Conservation (phyloP, 2,797 vertebrate species). For the Echeneis naucrates region DNA sequence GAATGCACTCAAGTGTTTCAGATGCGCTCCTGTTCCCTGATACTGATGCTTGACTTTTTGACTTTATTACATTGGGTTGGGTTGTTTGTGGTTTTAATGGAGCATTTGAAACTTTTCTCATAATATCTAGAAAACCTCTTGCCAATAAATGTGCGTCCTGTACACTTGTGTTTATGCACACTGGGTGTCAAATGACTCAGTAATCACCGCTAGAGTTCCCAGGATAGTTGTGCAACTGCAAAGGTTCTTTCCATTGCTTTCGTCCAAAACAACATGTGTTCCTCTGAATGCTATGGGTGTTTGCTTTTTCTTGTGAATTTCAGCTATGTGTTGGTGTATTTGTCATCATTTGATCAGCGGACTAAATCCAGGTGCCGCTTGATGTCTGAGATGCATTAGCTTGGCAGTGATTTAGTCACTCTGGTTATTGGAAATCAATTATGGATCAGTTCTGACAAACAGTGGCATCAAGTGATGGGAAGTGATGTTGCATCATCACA, state of each 20-base stretch:
- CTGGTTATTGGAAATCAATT: slow-evolving; percentile 46
- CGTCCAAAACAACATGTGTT: slow-evolving; percentile 27
- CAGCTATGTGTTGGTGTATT: neutral
- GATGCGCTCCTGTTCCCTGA: neutral
- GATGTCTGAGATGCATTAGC: slow-evolving; percentile 17
- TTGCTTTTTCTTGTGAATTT: neutral
- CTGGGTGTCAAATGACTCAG: neutral
- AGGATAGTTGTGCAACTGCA: neutral
- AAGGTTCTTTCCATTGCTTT: slow-evolving; percentile 18
- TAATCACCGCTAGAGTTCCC: neutral
- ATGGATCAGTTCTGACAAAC: slow-evolving; percentile 27
- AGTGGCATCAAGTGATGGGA: slow-evolving; percentile 17
- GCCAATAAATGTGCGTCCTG: neutral
- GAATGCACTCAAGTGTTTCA: neutral
- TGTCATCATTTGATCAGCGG: slow-evolving; percentile 5
- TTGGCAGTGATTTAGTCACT: slow-evolving; percentile 22
- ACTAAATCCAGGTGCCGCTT: neutral
- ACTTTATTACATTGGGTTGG: slow-evolving; percentile 1
- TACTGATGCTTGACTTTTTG: slow-evolving; percentile 7
- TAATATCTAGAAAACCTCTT: neutral
- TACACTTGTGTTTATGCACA: neutral
- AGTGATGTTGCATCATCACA: slow-evolving; percentile 4
- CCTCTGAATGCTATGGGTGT: slow-evolving; percentile 2
- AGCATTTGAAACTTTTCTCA: neutral
- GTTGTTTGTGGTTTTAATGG: neutral